Evolutionary conservation across 1,140 invertebrate genomes (phyloP).

Genomic region (Paralvinella palmiformis): DNA sequence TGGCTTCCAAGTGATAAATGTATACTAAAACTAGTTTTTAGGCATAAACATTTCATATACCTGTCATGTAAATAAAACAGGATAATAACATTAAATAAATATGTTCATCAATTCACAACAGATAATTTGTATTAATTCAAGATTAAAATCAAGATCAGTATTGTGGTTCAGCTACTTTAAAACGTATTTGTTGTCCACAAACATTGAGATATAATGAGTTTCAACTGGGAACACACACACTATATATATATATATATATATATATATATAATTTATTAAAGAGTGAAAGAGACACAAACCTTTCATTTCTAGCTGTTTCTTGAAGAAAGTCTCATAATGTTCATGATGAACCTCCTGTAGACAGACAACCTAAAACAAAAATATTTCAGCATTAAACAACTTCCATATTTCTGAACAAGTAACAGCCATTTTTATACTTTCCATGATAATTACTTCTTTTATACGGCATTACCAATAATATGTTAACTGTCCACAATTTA

Average conservation of each 20-base stretch:
- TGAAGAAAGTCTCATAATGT: constrained; percentile 62
- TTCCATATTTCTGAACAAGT: not conserved
- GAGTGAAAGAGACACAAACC: constrained; percentile 31
- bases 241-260: not conserved
- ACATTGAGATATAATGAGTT: not conserved
- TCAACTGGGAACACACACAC: not conserved
- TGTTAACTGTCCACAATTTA: not conserved
- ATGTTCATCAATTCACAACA: too few species aligned
- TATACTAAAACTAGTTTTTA: too few species aligned
- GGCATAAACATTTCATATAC: too few species aligned
- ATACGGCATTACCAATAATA: not conserved
- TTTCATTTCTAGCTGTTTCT: constrained; percentile 43
- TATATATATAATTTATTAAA: not conserved
- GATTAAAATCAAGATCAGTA: too few species aligned
- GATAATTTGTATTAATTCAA: too few species aligned
- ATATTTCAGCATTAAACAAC: constrained; percentile 1
- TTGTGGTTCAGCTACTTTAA: not conserved
- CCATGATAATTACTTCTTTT: not conserved
- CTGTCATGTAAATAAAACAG: too few species aligned
- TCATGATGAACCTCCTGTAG: constrained; percentile 81
- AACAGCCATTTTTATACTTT: not conserved
- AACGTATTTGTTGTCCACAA: too few species aligned
- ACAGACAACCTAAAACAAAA: constrained; percentile 64
- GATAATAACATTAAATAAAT: too few species aligned
- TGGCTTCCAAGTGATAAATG: too few species aligned